Percentiles rank a stretch among this genome's conserved stretches.
Evolutionary conservation across 2,888 invertebrate genomes (phyloP).

Genomic region (Zeuzera pyrina): DNA sequence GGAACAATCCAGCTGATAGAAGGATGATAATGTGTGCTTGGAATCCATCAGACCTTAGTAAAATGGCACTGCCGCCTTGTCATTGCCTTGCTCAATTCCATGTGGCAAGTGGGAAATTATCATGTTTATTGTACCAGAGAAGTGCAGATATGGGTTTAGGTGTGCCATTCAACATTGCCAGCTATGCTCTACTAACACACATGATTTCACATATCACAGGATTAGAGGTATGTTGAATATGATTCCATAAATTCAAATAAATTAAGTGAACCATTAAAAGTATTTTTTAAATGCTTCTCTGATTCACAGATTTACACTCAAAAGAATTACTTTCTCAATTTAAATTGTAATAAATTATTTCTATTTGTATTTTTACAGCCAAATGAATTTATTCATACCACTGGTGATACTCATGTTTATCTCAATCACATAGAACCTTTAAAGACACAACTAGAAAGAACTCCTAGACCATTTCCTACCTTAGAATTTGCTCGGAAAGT

Average conservation of each 20-base stretch:
- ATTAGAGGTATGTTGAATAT: conserved; percentile 87
- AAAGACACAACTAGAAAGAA: conserved; percentile 83
- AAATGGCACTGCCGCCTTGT: conserved; percentile 98
- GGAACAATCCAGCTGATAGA: conserved; percentile 86
- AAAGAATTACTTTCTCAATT: neutral
- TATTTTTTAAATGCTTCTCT: too few relatives aligned
- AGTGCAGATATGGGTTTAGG: conserved; percentile 98
- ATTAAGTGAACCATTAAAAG: too few relatives aligned
- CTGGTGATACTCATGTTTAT: conserved; percentile 97
- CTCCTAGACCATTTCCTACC: conserved; percentile 87
- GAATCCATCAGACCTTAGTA: conserved; percentile 90
- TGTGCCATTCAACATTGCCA: conserved; percentile 99
- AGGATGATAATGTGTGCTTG: conserved; percentile 95
- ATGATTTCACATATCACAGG: conserved; percentile 98
- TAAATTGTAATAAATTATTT: neutral
- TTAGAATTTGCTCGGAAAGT: conserved; percentile 83
- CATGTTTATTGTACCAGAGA: conserved; percentile 94
- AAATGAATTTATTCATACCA: conserved; percentile 94
- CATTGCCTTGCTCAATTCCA: conserved; percentile 97
- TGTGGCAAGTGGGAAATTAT: conserved; percentile 86
- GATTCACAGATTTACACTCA: neutral
- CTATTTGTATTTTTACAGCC: conserved; percentile 67
- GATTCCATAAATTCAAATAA: too few relatives aligned
- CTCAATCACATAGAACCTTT: conserved; percentile 90
- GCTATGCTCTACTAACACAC: conserved; percentile 92